Evolutionary conservation across 1,140 invertebrate genomes (phyloP).

Genomic region (Melitaea cinxia): DNA sequence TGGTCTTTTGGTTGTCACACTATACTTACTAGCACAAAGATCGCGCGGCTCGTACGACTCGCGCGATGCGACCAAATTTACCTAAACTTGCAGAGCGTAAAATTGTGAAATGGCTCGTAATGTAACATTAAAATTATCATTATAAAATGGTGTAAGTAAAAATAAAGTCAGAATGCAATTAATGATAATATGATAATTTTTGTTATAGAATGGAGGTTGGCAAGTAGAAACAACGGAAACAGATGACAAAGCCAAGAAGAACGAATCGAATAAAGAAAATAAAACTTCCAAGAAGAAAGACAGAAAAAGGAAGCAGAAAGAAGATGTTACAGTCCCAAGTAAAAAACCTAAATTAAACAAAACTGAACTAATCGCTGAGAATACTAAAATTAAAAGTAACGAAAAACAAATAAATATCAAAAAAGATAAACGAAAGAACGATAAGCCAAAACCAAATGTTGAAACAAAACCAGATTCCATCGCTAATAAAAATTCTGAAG

Average conservation of each 20-base stretch:
- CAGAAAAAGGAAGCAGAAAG: conserved; percentile 29
- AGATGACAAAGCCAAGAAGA: conserved; percentile 39
- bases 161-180: no score
- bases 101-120: no score
- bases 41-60: no score
- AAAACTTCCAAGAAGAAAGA: conserved; percentile 40
- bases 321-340: neutral
- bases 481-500: conserved; percentile 12
- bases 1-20: no score
- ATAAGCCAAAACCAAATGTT: neutral
- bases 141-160: no score
- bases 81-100: no score
- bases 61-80: no score
- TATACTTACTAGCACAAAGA: no score
- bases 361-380: conserved; percentile 14
- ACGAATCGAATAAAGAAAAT: conserved; percentile 46
- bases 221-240: conserved; percentile 53
- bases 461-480: no score
- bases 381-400: conserved; percentile 17
- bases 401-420: conserved; percentile 17
- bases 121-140: no score
- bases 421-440: conserved; percentile 15
- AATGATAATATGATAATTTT: neutral
- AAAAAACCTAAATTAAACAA: conserved; percentile 39
- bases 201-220: conserved; percentile 59